Evolutionary conservation across 92 coral and sea anemone genomes (phyloP).

Genomic region (Pocillopora meandrina): DNA sequence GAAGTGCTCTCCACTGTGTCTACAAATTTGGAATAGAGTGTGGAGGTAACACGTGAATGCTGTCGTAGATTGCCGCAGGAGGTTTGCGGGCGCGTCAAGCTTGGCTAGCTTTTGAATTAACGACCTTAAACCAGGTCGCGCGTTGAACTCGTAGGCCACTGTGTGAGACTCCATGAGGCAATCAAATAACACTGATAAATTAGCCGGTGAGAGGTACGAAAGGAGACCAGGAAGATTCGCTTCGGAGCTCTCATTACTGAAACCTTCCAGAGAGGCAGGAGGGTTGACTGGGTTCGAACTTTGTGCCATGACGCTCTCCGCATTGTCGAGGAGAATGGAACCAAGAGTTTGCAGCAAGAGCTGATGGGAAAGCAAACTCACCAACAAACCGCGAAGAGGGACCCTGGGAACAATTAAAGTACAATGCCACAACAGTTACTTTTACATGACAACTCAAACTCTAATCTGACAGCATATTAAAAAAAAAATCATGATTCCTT

Average conservation of each 20-base stretch:
- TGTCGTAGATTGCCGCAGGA: slow-evolving; percentile 95
- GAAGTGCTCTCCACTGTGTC: slow-evolving; percentile 96
- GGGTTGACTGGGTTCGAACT: slow-evolving; percentile 56
- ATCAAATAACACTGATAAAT: slow-evolving; percentile 91
- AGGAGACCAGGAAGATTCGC: slow-evolving; percentile 86
- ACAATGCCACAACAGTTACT: background rate
- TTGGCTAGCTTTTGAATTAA: slow-evolving; percentile 92
- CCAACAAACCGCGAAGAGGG: slow-evolving; percentile 87
- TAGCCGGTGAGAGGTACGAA: slow-evolving; percentile 90
- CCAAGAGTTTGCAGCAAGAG: slow-evolving; percentile 93
- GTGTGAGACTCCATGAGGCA: slow-evolving; percentile 99
- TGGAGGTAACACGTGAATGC: slow-evolving; percentile 95
- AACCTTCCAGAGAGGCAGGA: slow-evolving; percentile 46
- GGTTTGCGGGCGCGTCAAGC: slow-evolving; percentile 92
- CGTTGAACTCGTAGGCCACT: slow-evolving; percentile 96
- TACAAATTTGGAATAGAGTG: slow-evolving; percentile 95
- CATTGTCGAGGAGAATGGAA: slow-evolving; percentile 80
- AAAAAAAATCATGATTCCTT: too few relatives aligned
- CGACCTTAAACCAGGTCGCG: slow-evolving; percentile 91
- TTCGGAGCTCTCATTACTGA: slow-evolving; percentile 65
- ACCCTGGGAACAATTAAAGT: slow-evolving; percentile 57
- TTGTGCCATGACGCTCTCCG: slow-evolving; percentile 64
- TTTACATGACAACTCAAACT: too few relatives aligned
- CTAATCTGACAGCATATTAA: too few relatives aligned
- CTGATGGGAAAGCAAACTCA: slow-evolving; percentile 95